Evolutionary conservation across 2,113 vertebrate species (phyloP).

Genomic region (Centropus unirufus): DNA sequence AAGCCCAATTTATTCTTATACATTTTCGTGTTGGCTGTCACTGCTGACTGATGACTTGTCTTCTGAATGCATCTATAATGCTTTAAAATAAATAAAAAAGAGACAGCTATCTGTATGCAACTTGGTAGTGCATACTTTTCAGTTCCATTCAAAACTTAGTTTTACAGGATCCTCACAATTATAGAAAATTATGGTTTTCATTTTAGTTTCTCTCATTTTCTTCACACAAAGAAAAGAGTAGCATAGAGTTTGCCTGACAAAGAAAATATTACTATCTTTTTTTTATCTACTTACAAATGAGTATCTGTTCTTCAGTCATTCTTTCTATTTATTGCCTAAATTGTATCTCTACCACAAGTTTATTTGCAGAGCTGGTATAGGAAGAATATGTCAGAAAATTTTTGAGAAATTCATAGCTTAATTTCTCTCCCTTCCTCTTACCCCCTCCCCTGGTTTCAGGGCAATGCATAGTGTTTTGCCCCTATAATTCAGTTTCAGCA

Average conservation of each 20-base stretch:
- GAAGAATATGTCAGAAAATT: background rate
- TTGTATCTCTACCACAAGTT: background rate
- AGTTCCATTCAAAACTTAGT: background rate
- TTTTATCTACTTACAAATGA: background rate
- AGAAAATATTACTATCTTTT: background rate
- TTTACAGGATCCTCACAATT: background rate
- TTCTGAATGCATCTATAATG: conserved; percentile 60
- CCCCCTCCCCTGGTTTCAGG: background rate
- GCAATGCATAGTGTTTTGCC: background rate
- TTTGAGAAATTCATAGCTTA: background rate
- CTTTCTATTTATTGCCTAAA: background rate
- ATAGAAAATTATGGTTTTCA: background rate
- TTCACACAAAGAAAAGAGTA: background rate
- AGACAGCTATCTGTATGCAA: conserved; percentile 22
- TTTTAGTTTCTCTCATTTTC: background rate
- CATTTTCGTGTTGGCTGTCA: conserved; percentile 71
- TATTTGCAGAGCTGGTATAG: background rate
- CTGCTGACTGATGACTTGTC: conserved; percentile 70
- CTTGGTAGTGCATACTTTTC: background rate
- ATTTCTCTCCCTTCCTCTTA: background rate
- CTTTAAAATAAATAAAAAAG: conserved; percentile 71
- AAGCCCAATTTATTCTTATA: conserved; percentile 72
- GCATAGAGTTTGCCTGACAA: background rate
- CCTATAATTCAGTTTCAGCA: background rate
- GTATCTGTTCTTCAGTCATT: background rate